These are phyloP conservation scores for Cololabis saira DNA, from an alignment of 2,113 vertebrate species.

Conservation along the genomic window DNA sequence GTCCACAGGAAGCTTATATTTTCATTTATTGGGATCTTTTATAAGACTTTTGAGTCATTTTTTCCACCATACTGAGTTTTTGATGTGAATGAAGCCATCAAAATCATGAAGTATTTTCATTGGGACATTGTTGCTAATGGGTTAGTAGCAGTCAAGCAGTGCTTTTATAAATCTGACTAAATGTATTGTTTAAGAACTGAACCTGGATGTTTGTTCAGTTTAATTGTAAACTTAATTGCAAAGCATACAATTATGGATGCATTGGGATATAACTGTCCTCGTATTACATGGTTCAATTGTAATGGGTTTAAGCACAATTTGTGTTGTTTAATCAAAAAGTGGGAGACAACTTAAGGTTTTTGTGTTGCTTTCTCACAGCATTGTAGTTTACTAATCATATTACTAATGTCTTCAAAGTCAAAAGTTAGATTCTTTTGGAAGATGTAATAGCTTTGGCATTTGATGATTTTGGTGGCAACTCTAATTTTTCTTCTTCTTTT, in stretches of 20 bases:
- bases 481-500: not conserved
- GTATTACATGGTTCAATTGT: slow-evolving; percentile 7
- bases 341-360: slow-evolving; percentile 10
- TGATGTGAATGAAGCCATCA: slow-evolving; percentile 45
- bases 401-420: no score
- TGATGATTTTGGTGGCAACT: slow-evolving; percentile 56
- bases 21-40: slow-evolving; percentile 15
- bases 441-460: slow-evolving; percentile 8
- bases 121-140: slow-evolving; percentile 19
- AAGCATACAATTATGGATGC: not conserved
- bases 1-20: slow-evolving; percentile 11
- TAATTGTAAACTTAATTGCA: slow-evolving; percentile 8
- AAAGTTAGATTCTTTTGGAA: no score
- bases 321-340: slow-evolving; percentile 31
- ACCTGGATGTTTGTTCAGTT: slow-evolving; percentile 18
- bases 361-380: slow-evolving; percentile 25
- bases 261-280: slow-evolving; percentile 2
- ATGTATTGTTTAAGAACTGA: not conserved
- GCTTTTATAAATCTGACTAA: not conserved
- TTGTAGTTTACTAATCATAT: slow-evolving; percentile 12
- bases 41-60: slow-evolving; percentile 1
- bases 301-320: slow-evolving; percentile 25
- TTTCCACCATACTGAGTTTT: slow-evolving; percentile 19
- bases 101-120: slow-evolving; percentile 38
- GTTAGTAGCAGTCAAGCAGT: slow-evolving; percentile 10